Evolutionary conservation across 2,797 vertebrate species (phyloP), one percentile per base, ranked within the genome.

Genomic region (Cuculus canorus): DNA sequence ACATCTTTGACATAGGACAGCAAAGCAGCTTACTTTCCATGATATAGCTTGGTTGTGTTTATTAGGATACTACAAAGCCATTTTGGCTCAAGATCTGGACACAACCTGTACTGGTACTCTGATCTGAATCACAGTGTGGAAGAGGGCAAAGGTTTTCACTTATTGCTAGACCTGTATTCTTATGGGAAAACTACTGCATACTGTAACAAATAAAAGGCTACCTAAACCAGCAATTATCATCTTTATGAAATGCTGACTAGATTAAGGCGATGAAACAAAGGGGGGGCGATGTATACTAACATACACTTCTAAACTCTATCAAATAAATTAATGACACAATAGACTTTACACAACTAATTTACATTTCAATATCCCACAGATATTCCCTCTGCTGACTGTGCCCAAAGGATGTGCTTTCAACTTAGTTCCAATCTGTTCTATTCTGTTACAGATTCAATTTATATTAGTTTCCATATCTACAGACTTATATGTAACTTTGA

Each of bases 391-490:
- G 88, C 82, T 82, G 82, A 61, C 48, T 85, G 45, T 87, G 88
- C 80, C 94, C 95, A 90, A 82, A 92, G 93, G 94, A 95, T 3
- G 4, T 32, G 56, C 93, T 95, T 90, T 93, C 78, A 94, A 70
- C 93, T 81, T 9, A 1, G 18, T 43, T 59, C 50, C 82, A 88
- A 70, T 64, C 93, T 91, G 89, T 17, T 82, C 81, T 64, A 12
- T 86, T 91, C 89, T 86, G 27, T 48, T 37, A 54, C 23, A 93
- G 69, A 73, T 53, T 79, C 95, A 17, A 53, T 82, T 91, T 79
- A 75, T 93, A 28, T 66, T 79, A 21, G 65, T 91, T 91, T 88
- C 48, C 70, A 5, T 59, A 76, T 72, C 87, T 86, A 37, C 59
- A 76, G 76, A 85, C 54, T 70, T 66, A 6, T 4, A 3, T 7